These are phyloP conservation scores for Pocota personata DNA, from an alignment of 2,888 invertebrate genomes.

Conservation along the genomic window DNA sequence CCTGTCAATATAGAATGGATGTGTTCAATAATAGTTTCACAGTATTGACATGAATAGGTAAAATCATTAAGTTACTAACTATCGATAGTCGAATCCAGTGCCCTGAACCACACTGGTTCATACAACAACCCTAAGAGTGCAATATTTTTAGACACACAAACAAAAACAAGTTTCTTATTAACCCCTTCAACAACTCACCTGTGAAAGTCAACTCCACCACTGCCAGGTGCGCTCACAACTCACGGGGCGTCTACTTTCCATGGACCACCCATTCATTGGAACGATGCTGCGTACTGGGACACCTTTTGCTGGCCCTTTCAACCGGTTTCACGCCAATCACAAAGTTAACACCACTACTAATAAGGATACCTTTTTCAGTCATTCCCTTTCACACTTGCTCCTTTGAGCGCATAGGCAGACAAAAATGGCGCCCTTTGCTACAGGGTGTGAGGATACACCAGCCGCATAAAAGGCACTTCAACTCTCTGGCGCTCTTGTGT, in stretches of 20 bases:
- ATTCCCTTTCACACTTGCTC: constrained; percentile 40
- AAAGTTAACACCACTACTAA: constrained; percentile 4
- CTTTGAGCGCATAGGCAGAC: constrained; percentile 51
- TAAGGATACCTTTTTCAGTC: neutral
- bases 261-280: constrained; percentile 61
- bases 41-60: no score
- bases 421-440: constrained; percentile 65
- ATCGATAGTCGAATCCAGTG: no score
- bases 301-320: constrained; percentile 59
- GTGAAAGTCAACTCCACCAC: constrained; percentile 44
- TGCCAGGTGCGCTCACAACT: constrained; percentile 39
- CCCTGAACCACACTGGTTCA: no score
- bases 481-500: constrained; percentile 29
- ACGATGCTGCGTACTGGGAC: constrained; percentile 55
- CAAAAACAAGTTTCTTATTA: neutral
- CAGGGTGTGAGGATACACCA: constrained; percentile 62
- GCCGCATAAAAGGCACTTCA: constrained; percentile 26
- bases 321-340: constrained; percentile 67
- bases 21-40: no score
- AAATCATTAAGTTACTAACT: no score
- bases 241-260: constrained; percentile 39
- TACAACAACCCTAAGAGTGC: no score
- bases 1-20: no score
- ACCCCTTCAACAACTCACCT: constrained; percentile 16
- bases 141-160: neutral